Base-by-base conservation (phyloP, 2,113 vertebrate species). In the Centropus bengalensis region DNA sequence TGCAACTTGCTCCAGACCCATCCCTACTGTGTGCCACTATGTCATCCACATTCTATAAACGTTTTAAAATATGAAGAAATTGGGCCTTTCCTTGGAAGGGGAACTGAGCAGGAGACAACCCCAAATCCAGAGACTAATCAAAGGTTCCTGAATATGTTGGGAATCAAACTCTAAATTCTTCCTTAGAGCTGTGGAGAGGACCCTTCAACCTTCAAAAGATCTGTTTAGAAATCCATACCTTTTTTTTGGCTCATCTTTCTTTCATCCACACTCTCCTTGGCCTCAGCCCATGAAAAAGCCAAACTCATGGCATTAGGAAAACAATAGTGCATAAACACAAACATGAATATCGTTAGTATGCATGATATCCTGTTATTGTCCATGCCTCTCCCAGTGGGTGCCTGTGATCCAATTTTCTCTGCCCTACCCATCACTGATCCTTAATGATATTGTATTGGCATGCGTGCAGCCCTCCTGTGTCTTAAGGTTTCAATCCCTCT, bases 391-490 rank as follows among this genome's bases (percentile, higher is more conserved):
- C 9, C n/a, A 15, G 22, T 16, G 23, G 8, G 2, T 49, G 14
- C 30, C 36, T 2, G 2, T 30, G 42, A 28, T 26, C 45, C 10
- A 40, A 6, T 9, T 64, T 89, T 68, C 45, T 77, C 11, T 11
- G 9, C 22, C 4, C 8, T 7, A 18, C 12, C 52, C 0, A 0
- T 24, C 27, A 18, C n/a, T 49, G 40, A 76, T 36, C 36, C 24
- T 2, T 1, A 45, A 52, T 32, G 10, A 23, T 40, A 14, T 5
- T 11, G 22, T 10, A 24, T 6, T 32, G 36, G 36, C 36, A 36
- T 58, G 8, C 9, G 36, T 0, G 0, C 0, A 14, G n/a, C 17
- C 5, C 15, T 22, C 18, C 22, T 15, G 10, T 0, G 0, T 73
- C 47, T 24, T 16, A 23, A 86, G 76, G 24, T 19, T 88, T 79